These are phyloP conservation scores for Torymus tubicola DNA, from an alignment of 2,888 invertebrate species.

Conservation along the genomic window DNA sequence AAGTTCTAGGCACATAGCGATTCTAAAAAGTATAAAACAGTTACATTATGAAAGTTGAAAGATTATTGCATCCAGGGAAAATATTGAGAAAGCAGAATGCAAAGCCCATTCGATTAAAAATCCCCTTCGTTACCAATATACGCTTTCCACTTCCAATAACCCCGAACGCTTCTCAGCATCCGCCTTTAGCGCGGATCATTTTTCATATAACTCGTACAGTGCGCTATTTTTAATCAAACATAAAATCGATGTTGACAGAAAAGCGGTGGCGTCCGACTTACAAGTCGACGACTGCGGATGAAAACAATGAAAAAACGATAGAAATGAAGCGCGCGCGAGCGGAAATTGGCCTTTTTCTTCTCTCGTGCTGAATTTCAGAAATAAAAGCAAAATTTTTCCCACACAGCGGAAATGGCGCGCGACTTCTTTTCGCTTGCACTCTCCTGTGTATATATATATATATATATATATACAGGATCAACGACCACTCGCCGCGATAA, in stretches of 20 bases:
- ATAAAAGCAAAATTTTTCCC: slow-evolving; percentile 61
- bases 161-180: neutral
- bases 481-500: slow-evolving; percentile 20
- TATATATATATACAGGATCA: slow-evolving; percentile 56
- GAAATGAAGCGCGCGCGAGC: neutral
- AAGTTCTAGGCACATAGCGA: neutral
- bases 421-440: slow-evolving; percentile 15
- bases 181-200: neutral
- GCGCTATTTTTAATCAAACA: slow-evolving; percentile 7
- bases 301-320: slow-evolving; percentile 12
- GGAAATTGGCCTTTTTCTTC: slow-evolving; percentile 54
- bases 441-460: too few species aligned
- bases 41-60: neutral
- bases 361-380: slow-evolving; percentile 60
- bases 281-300: too few species aligned
- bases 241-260: slow-evolving; percentile 13
- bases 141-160: neutral
- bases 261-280: neutral
- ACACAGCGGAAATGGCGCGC: slow-evolving; percentile 52
- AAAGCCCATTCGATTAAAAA: slow-evolving; percentile 16
- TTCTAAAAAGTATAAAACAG: neutral
- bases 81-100: slow-evolving; percentile 11
- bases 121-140: neutral
- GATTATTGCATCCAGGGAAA: neutral
- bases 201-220: neutral